Conservation (phyloP, 2,888 invertebrate genomes). For the Acrobasis suavella region DNA sequence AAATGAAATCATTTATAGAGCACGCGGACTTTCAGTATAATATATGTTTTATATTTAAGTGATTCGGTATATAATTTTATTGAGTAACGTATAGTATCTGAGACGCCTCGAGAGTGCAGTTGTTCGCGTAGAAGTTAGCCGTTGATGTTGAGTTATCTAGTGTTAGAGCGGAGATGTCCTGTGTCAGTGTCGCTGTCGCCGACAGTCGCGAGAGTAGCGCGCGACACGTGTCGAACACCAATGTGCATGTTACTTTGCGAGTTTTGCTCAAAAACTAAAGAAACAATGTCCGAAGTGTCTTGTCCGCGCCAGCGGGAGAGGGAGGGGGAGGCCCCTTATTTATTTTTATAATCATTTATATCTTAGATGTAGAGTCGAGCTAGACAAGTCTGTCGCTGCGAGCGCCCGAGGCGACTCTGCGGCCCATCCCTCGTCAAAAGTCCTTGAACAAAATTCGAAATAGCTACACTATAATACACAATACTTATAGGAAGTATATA, state of each 20-base stretch:
- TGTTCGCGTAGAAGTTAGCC: constrained; percentile 50
- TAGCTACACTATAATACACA: constrained; percentile 48
- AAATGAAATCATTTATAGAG: constrained; percentile 40
- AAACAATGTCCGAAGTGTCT: constrained; percentile 43
- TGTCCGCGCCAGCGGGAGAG: constrained; percentile 44
- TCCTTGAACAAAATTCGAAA: constrained; percentile 63
- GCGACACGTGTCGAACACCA: constrained; percentile 14
- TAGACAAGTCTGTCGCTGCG: constrained; percentile 42
- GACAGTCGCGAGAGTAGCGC: too few species aligned
- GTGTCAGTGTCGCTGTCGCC: neutral
- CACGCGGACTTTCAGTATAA: constrained; percentile 55
- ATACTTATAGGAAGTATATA: constrained; percentile 71
- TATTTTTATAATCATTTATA: constrained; percentile 82
- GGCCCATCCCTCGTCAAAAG: constrained; percentile 37
- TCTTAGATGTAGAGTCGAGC: constrained; percentile 66
- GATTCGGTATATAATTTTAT: constrained; percentile 56
- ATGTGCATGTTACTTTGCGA: constrained; percentile 43
- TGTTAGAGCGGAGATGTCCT: constrained; percentile 39
- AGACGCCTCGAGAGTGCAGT: constrained; percentile 18
- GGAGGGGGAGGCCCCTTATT: constrained; percentile 72
- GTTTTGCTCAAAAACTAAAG: constrained; percentile 52
- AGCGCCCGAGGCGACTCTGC: constrained; percentile 29
- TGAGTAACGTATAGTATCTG: constrained; percentile 36
- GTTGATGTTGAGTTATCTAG: constrained; percentile 52
- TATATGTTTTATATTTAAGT: constrained; percentile 59